Conservation (phyloP, 2,797 vertebrate genomes). For the Oryzias dopingdopingensis region DNA sequence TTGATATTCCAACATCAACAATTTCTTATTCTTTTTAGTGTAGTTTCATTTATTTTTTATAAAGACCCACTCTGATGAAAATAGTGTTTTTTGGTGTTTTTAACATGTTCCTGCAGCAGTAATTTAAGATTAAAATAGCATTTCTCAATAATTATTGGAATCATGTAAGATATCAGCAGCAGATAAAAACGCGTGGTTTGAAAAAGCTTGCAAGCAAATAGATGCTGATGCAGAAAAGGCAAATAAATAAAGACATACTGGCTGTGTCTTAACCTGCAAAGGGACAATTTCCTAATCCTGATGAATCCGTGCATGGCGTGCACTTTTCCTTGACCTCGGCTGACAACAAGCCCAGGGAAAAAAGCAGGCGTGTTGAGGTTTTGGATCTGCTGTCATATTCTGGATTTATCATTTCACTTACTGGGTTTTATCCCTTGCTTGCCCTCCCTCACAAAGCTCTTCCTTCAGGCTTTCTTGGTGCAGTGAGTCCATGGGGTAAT, state of each 20-base stretch:
- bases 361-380: slow-evolving; percentile 25
- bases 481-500: slow-evolving; percentile 35
- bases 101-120: no score
- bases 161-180: no score
- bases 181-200: no score
- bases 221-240: background rate
- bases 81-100: no score
- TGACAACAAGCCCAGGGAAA: slow-evolving; percentile 28
- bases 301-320: slow-evolving; percentile 9
- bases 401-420: slow-evolving; percentile 32
- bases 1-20: no score
- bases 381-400: slow-evolving; percentile 16
- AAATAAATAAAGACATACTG: background rate
- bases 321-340: slow-evolving; percentile 21
- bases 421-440: background rate
- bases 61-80: no score
- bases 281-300: slow-evolving; percentile 4
- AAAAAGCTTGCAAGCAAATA: background rate
- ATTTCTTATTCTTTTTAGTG: no score
- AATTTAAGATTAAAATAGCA: no score
- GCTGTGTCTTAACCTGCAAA: slow-evolving; percentile 8
- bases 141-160: no score
- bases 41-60: no score
- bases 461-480: slow-evolving; percentile 46
- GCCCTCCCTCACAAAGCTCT: slow-evolving; percentile 1